Evolutionary conservation across 2,113 vertebrate genomes (phyloP).

Genomic region (Chitala chitala): DNA sequence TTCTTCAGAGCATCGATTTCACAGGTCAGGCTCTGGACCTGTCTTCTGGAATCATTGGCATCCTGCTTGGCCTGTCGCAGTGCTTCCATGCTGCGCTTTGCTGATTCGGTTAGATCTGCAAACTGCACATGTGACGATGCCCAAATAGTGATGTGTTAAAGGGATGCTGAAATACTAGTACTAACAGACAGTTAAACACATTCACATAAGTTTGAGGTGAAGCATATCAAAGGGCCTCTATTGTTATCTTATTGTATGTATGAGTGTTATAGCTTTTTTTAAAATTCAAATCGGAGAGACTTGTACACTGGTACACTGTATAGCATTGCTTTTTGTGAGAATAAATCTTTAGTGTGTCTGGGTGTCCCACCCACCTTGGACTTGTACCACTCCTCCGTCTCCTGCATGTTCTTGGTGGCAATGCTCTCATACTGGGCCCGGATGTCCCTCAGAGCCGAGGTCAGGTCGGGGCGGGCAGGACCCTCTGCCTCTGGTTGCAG

Average conservation of each 20-base stretch:
- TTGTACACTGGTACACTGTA: too few relatives aligned
- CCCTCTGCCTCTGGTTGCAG: constrained; percentile 74
- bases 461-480: constrained; percentile 76
- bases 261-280: too few relatives aligned
- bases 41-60: constrained; percentile 82
- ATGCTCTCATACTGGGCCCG: constrained; percentile 90
- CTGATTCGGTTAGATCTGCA: constrained; percentile 80
- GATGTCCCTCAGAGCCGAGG: constrained; percentile 84
- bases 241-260: too few relatives aligned
- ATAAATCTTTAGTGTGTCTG: too few relatives aligned
- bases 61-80: constrained; percentile 88
- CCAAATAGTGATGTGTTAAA: not conserved
- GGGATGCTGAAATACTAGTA: not conserved
- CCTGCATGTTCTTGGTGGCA: constrained; percentile 85
- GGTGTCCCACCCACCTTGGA: constrained; percentile 72
- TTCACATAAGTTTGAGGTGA: too few relatives aligned
- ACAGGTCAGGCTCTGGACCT: constrained; percentile 83
- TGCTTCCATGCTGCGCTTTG: constrained; percentile 83
- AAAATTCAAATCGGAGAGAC: too few relatives aligned
- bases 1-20: constrained; percentile 84
- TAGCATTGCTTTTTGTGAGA: too few relatives aligned
- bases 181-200: too few relatives aligned
- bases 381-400: constrained; percentile 93
- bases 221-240: too few relatives aligned
- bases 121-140: constrained; percentile 63